phyloP scores from a whole-genome alignment of 1,140 invertebrate genomes.

The Leptopilina clavipes region DNA sequence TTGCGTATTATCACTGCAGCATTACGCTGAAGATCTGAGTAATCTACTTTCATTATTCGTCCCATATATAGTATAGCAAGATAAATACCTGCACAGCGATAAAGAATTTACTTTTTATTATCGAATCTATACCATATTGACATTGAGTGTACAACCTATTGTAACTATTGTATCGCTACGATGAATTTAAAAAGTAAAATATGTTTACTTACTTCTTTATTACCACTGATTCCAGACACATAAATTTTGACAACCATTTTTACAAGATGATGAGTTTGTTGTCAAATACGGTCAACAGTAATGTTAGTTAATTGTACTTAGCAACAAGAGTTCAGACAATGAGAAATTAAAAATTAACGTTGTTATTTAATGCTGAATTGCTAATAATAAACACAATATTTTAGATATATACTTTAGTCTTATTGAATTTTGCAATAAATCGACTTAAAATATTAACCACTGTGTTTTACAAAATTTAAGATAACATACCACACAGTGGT shows the following conservation, averaged over 20 bases:
- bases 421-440: too few species aligned
- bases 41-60: too few species aligned
- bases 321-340: background rate
- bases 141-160: constrained; percentile 27
- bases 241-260: constrained; percentile 92
- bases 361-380: too few species aligned
- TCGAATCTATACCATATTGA: background rate
- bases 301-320: background rate
- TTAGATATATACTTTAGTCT: too few species aligned
- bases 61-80: too few species aligned
- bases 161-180: background rate
- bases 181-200: background rate
- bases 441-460: too few species aligned
- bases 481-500: too few species aligned
- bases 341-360: too few species aligned
- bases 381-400: too few species aligned
- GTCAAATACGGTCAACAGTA: background rate
- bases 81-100: background rate
- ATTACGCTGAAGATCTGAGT: too few species aligned
- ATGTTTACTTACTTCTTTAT: constrained; percentile 86
- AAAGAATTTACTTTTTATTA: constrained; percentile 38
- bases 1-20: too few species aligned
- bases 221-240: constrained; percentile 91
- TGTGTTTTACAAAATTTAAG: too few species aligned
- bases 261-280: constrained; percentile 38